A percentile compares a stretch with the other conserved stretches of the same genome.
These are phyloP conservation scores for Martes flavigula DNA, from an alignment of 2,797 vertebrate genomes.

Conservation along the genomic window DNA sequence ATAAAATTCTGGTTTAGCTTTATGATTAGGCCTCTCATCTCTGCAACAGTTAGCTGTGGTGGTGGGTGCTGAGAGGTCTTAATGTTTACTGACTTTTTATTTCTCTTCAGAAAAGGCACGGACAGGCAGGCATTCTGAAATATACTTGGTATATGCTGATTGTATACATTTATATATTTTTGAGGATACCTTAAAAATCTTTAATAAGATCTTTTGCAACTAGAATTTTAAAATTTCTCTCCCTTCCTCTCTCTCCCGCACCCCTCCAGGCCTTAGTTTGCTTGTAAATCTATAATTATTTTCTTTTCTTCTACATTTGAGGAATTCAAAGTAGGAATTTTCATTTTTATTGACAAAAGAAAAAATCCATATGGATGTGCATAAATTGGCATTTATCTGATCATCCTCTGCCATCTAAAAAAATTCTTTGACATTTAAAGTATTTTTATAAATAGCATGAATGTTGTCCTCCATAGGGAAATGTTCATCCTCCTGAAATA, in stretches of 20 bases:
- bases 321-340: constrained; percentile 22
- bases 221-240: constrained; percentile 35
- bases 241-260: background rate
- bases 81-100: constrained; percentile 32
- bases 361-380: constrained; percentile 1
- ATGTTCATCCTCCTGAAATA: background rate
- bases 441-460: constrained; percentile 45
- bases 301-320: constrained; percentile 22
- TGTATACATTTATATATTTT: constrained; percentile 27
- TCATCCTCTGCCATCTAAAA: constrained; percentile 2
- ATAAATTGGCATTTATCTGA: background rate
- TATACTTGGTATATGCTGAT: background rate
- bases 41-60: constrained; percentile 23
- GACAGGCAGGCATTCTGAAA: constrained; percentile 31
- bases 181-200: constrained; percentile 1
- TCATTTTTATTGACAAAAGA: constrained; percentile 1
- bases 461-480: background rate
- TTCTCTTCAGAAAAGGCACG: background rate
- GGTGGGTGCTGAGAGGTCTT: background rate
- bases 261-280: background rate
- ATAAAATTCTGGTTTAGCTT: background rate
- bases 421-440: constrained; percentile 16
- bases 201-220: constrained; percentile 4
- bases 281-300: constrained; percentile 27
- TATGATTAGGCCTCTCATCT: background rate